A percentile compares a stretch with the other conserved stretches of the same genome.
These are phyloP conservation scores for Pithys albifrons DNA, from an alignment of 2,113 vertebrate species.

Conservation along the genomic window DNA sequence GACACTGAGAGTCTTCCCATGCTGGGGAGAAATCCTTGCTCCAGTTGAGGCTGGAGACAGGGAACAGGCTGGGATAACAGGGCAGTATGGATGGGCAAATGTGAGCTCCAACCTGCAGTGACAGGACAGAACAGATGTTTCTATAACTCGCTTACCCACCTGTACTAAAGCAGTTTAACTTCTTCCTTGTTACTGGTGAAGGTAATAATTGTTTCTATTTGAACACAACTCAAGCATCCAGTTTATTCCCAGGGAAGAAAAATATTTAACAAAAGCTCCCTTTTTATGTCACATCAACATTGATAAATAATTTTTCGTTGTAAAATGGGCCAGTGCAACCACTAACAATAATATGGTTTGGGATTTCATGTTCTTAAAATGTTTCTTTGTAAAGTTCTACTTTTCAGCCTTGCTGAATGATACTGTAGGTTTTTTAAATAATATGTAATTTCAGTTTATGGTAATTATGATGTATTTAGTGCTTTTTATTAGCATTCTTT, in stretches of 20 bases:
- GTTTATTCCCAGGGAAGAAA: not conserved
- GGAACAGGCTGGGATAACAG: not conserved
- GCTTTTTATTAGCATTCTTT: not conserved
- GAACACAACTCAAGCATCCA: not conserved
- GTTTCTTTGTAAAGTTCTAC: not conserved
- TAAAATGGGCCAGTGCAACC: not conserved
- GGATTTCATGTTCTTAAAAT: not conserved
- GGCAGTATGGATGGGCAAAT: not conserved
- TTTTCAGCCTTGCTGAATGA: not conserved
- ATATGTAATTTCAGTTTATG: not conserved
- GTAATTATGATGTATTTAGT: not conserved
- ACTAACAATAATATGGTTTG: not conserved
- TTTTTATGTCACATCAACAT: not conserved
- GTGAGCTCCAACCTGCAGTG: not conserved
- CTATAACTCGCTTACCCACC: not conserved
- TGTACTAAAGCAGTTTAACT: not conserved
- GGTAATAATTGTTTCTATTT: not conserved
- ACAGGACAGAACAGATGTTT: not conserved
- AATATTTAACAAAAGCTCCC: not conserved
- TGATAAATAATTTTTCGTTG: not conserved
- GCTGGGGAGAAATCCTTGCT: not conserved
- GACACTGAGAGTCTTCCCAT: not conserved
- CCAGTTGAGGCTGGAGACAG: not conserved
- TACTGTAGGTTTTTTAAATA: not conserved
- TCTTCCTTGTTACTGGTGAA: not conserved